Base-by-base conservation (phyloP, 2,888 invertebrate species). In the Leptopilina myrica region DNA sequence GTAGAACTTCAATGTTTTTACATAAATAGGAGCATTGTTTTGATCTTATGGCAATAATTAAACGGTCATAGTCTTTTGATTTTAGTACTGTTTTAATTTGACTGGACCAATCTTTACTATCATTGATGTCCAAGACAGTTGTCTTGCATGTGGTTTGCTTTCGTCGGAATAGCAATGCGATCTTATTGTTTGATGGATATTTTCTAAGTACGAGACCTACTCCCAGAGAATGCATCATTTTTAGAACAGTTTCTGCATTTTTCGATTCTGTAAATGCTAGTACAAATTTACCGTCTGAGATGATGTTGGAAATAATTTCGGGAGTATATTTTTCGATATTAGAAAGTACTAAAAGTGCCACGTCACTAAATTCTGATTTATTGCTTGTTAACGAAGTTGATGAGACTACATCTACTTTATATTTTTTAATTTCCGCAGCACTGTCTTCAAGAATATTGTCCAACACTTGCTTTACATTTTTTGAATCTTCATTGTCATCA, bases 21-120 rank as follows among this genome's bases (percentile, higher is more conserved):
- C 1, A 12, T 26, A 80, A 7, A 9, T 78, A 67, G 20, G 20
- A 1, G 11, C 64, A 46, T 53, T 76, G 40, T 9, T 79, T 67
- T n/a, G 73, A 40, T 73, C 78, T 80, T 6, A 76, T 20, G 5
- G 76, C n/a, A 46, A 83, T 56, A 33, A 81, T 26, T 0, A 83
- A 64, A 26, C 83, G 64, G 14, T 80, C 80, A 46, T 40, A 62
- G 2, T 77, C 59, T 6, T 65, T 26, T 12, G 65, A 46, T 33
- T 62, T 12, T 14, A 67, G 65, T 46, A 9, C 12, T 43, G 14
- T 62, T 40, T 79, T 77, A 1, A 83, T 78, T 56, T 79, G 66
- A 6, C 26, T 65, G 0, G 81, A 33, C 14, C 64, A n/a, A 43
- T 80, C 80, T 46, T 75, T 33, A 4, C 66, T 62, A 20, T 79